Percentiles rank a stretch among this genome's conserved stretches.
These are phyloP conservation scores for Drosophila lacicola DNA, from an alignment of 2,888 invertebrate genomes.

Conservation along the genomic window DNA sequence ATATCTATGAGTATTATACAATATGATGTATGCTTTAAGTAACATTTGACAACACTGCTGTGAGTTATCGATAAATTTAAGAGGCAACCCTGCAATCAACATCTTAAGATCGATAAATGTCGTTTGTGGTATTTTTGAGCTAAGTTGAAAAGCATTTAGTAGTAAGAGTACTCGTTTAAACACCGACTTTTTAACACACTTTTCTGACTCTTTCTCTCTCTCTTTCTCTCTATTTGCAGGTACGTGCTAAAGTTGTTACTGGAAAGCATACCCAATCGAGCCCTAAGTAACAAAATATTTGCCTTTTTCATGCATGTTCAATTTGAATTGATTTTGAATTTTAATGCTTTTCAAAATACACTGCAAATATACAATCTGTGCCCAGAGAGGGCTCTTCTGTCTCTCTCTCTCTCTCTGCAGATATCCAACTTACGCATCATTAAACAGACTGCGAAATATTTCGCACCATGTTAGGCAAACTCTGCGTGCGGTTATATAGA, in stretches of 20 bases:
- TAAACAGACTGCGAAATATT: constrained; percentile 55
- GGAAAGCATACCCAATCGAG: neutral
- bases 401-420: no score
- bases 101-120: neutral
- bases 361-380: no score
- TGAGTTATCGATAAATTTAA: constrained; percentile 18
- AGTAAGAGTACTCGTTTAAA: constrained; percentile 22
- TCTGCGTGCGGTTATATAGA: neutral
- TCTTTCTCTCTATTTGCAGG: constrained; percentile 47
- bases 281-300: constrained; percentile 41
- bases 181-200: constrained; percentile 5
- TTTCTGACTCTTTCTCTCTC: neutral
- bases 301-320: neutral
- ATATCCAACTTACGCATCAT: constrained; percentile 50
- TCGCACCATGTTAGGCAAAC: no score
- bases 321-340: no score
- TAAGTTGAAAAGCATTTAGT: constrained; percentile 5
- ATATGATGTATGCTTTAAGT: neutral
- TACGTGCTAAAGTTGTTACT: constrained; percentile 42
- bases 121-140: neutral
- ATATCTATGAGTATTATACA: no score
- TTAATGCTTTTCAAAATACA: constrained; percentile 5
- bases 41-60: neutral
- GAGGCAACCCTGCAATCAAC: no score
- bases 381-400: no score